These are phyloP conservation scores for Microcebus murinus DNA, from an alignment of 2,113 vertebrate genomes.

Conservation along the genomic window DNA sequence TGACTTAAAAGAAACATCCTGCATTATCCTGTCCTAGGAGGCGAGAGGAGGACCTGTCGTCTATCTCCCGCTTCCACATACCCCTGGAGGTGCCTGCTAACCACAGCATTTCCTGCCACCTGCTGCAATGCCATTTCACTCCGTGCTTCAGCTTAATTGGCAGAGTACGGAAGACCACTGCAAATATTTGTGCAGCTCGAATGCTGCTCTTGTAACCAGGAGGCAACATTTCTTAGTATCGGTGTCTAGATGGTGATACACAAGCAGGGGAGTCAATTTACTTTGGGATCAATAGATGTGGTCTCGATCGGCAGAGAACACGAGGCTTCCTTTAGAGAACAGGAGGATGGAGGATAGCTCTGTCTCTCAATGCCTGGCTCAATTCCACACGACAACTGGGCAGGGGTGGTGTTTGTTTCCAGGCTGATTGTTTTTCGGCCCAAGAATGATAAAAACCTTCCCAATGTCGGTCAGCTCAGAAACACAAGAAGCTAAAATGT, in stretches of 20 bases:
- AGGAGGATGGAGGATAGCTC: not conserved
- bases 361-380: not conserved
- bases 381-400: not conserved
- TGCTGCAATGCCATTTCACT: constrained; percentile 69
- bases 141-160: constrained; percentile 72
- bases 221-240: constrained; percentile 73
- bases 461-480: not conserved
- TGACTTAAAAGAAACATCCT: not conserved
- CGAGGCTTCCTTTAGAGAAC: not conserved
- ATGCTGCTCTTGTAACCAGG: constrained; percentile 76
- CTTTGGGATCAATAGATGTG: constrained; percentile 18
- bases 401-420: not conserved
- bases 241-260: constrained; percentile 43
- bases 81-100: constrained; percentile 56
- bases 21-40: not conserved
- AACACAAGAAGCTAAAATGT: not conserved
- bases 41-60: not conserved
- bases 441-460: not conserved
- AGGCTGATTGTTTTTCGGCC: not conserved
- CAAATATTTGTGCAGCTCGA: constrained; percentile 77
- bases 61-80: constrained; percentile 55
- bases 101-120: not conserved
- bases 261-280: constrained; percentile 31
- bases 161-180: constrained; percentile 75
- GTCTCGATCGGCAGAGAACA: not conserved